Conservation (phyloP, 2,888 invertebrate species). For the Cataglyphis cursor region DNA sequence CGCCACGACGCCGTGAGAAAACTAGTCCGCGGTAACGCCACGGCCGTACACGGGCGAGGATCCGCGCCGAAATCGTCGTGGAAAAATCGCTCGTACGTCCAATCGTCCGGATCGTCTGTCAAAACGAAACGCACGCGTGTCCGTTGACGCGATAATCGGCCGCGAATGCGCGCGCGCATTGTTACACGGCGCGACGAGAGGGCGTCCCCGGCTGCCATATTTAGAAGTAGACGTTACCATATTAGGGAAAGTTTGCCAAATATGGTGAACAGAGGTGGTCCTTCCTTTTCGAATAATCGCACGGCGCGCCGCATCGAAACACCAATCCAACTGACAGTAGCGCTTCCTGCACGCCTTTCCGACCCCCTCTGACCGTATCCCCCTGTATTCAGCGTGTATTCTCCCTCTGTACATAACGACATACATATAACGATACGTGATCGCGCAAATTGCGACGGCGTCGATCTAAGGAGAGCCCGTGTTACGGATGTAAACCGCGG, state of each 20-base stretch:
- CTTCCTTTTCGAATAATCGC: slow-evolving; percentile 87
- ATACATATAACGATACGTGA: slow-evolving; percentile 13
- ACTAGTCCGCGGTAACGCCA: slow-evolving; percentile 73
- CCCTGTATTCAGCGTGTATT: not conserved
- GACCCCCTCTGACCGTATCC: slow-evolving; percentile 68
- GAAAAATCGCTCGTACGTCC: slow-evolving; percentile 54
- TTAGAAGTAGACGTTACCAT: slow-evolving; percentile 93
- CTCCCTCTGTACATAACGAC: too few species aligned
- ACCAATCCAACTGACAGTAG: slow-evolving; percentile 86
- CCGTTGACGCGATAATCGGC: slow-evolving; percentile 55
- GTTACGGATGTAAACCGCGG: slow-evolving; percentile 20
- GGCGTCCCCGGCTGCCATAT: slow-evolving; percentile 93
- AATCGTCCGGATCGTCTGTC: not conserved
- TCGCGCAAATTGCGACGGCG: slow-evolving; percentile 24
- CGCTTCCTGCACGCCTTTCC: slow-evolving; percentile 85
- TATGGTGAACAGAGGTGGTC: slow-evolving; percentile 94
- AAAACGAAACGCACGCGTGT: not conserved
- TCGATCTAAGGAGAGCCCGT: slow-evolving; percentile 3
- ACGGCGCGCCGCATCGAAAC: slow-evolving; percentile 83
- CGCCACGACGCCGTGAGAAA: slow-evolving; percentile 75
- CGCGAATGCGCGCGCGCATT: slow-evolving; percentile 72
- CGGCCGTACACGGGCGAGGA: slow-evolving; percentile 4
- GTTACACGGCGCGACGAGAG: slow-evolving; percentile 88
- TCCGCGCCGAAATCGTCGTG: slow-evolving; percentile 25
- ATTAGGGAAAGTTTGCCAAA: slow-evolving; percentile 94